Evolutionary conservation across 2,113 vertebrate species (phyloP), one percentile per base, ranked within the genome.

Genomic region (Gymnobelideus leadbeateri): DNA sequence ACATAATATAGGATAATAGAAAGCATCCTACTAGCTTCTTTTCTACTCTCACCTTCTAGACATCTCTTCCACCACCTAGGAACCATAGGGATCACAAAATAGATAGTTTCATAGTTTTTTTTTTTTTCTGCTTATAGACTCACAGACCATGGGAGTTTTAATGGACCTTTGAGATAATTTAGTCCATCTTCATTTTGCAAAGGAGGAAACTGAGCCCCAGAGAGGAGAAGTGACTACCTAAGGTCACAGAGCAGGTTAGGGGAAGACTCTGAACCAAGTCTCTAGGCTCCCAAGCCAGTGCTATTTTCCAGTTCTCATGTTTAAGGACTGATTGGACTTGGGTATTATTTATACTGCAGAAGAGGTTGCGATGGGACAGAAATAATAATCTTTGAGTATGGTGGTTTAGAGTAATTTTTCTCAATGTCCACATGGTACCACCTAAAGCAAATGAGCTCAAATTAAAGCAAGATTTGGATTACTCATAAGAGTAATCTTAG

Each of bases 1-100:
- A 4, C 0, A 26, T 49, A 26, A 54, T 3, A 0, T 0, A 46
- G 8, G 14, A 31, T 43, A 84, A 2, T 0, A 25, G 6, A 21
- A n/a, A 84, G 43, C 55, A 5, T 0, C 46, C 16, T 10, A 3
- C 23, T 5, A 43, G 19, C 2, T n/a, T 84, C n/a, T 43, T 84
- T 84, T 37, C 37, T 84, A 1, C 2, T 43, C 37, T 84, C 37
- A 84, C 14, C 16, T 84, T n/a, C n/a, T 0, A n/a, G 90, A 16
- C 90, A 7, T 31, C 43, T 49, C 21, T 6, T 26, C 14, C 28
- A 84, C 47, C 47, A 1, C 0, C 28, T 1, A 55, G 24, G 31
- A 10, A 23, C 7, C 52, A 43, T 43, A 26, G 51, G 46, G 51
- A n/a, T 84, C 37, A 84, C 23, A 43, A 84, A 8, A 68, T 0